Evolutionary conservation across 2,888 invertebrate genomes (phyloP).

Genomic region (Phragmatobia fuliginosa): DNA sequence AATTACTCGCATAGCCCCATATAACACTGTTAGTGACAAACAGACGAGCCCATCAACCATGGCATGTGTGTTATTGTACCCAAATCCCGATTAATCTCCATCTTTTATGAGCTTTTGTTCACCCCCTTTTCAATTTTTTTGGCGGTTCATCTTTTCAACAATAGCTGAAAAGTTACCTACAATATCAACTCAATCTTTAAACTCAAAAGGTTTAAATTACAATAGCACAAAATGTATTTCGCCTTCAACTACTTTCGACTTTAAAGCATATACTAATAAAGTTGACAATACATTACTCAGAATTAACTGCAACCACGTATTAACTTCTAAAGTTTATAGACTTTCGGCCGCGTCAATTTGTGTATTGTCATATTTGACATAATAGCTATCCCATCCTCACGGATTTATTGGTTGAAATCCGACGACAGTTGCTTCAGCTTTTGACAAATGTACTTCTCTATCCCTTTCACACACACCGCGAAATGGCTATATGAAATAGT

Average conservation of each 20-base stretch:
- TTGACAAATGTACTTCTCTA: slow-evolving; percentile 65
- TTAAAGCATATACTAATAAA: not conserved
- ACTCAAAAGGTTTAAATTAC: slow-evolving; percentile 20
- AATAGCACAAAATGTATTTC: not conserved
- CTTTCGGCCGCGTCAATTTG: slow-evolving; percentile 85
- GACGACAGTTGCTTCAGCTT: slow-evolving; percentile 79
- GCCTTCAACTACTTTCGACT: slow-evolving; percentile 20
- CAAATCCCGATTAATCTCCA: slow-evolving; percentile 85
- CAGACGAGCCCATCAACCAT: slow-evolving; percentile 62
- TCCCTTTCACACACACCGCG: slow-evolving; percentile 55
- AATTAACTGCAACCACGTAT: slow-evolving; percentile 58
- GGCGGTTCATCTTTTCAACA: slow-evolving; percentile 62
- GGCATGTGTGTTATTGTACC: slow-evolving; percentile 82
- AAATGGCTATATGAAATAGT: slow-evolving; percentile 38
- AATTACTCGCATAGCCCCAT: slow-evolving; percentile 40
- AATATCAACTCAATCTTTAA: slow-evolving; percentile 20
- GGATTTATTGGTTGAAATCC: slow-evolving; percentile 82
- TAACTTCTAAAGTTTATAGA: slow-evolving; percentile 83
- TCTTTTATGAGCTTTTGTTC: slow-evolving; percentile 85
- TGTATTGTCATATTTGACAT: slow-evolving; percentile 85
- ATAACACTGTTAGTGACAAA: slow-evolving; percentile 64
- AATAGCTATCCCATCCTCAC: slow-evolving; percentile 83
- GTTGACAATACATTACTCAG: slow-evolving; percentile 30
- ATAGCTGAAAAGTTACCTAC: slow-evolving; percentile 35
- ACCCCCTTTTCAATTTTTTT: slow-evolving; percentile 77